These are phyloP conservation scores for Cosmia trapezina DNA, from an alignment of 2,888 invertebrate genomes.

Conservation along the genomic window DNA sequence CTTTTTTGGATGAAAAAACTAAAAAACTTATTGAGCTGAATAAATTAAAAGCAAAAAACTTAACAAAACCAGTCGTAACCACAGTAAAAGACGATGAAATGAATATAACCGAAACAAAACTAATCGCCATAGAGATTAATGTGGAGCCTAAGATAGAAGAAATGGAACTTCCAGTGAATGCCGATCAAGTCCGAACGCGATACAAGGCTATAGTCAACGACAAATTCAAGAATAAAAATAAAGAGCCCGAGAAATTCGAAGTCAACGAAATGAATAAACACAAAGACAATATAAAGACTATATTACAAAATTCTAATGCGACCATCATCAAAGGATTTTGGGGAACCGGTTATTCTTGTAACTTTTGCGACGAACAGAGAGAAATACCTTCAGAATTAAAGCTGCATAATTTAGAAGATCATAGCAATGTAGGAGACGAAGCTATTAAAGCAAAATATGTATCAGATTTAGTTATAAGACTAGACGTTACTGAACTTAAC, in stretches of 20 bases:
- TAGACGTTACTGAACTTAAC: constrained; percentile 77
- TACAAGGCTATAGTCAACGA: constrained; percentile 54
- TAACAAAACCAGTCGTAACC: constrained; percentile 3
- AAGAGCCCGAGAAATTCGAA: constrained; percentile 44
- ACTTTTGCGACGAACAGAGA: constrained; percentile 63
- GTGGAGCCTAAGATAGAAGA: constrained; percentile 34
- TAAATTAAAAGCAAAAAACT: constrained; percentile 39
- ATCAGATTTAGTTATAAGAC: constrained; percentile 70
- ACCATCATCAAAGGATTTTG: constrained; percentile 67
- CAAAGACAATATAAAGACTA: constrained; percentile 61
- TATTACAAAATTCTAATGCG: constrained; percentile 68
- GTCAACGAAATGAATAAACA: constrained; percentile 64
- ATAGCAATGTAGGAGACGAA: constrained; percentile 45
- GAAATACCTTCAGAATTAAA: constrained; percentile 63
- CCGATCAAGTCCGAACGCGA: constrained; percentile 50
- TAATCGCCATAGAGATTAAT: constrained; percentile 14
- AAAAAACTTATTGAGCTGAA: constrained; percentile 36
- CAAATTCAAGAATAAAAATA: constrained; percentile 49
- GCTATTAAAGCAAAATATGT: constrained; percentile 63
- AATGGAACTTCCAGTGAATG: constrained; percentile 32
- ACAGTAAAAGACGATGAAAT: constrained; percentile 1
- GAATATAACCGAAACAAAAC: not conserved
- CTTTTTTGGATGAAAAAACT: constrained; percentile 40
- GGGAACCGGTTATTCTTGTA: constrained; percentile 66
- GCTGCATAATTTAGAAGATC: constrained; percentile 63